Conservation (phyloP, 2,888 invertebrate species). For the Lagria hirta region DNA sequence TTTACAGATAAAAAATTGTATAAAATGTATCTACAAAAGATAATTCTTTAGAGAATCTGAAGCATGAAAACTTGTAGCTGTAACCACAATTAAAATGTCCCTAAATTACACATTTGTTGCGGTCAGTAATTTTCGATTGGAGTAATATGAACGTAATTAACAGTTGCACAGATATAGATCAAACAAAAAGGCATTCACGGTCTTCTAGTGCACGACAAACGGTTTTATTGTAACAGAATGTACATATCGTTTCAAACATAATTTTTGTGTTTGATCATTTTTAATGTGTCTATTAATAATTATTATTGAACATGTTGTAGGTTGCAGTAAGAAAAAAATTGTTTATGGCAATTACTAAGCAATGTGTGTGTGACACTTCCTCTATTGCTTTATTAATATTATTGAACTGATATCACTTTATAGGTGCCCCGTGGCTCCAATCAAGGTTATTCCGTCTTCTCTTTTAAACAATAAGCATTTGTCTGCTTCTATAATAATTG, state of each 20-base stretch:
- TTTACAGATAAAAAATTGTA: no score
- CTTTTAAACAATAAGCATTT: slow-evolving; percentile 10
- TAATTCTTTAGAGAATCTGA: no score
- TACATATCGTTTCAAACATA: slow-evolving; percentile 9
- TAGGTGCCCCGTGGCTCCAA: slow-evolving; percentile 4
- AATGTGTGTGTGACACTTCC: slow-evolving; percentile 24
- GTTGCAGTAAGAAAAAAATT: slow-evolving; percentile 13
- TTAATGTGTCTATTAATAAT: no score
- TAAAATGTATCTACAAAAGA: no score
- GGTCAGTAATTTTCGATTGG: slow-evolving; percentile 18
- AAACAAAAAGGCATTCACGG: slow-evolving; percentile 18
- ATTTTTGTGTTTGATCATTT: no score
- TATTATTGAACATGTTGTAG: slow-evolving; percentile 6
- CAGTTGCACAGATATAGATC: slow-evolving; percentile 15
- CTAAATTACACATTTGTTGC: slow-evolving; percentile 11
- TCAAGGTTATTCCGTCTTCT: slow-evolving; percentile 8
- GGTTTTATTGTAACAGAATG: slow-evolving; percentile 6
- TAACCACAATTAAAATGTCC: no score
- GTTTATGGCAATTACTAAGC: slow-evolving; percentile 17
- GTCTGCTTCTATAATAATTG: background rate
- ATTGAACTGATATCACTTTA: slow-evolving; percentile 19
- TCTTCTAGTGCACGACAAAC: slow-evolving; percentile 17
- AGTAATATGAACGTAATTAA: slow-evolving; percentile 16
- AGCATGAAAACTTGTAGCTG: no score
- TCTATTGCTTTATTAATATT: slow-evolving; percentile 16